Percentiles rank a stretch among this genome's conserved stretches.
These are phyloP conservation scores for Apotomis turbidana DNA, from an alignment of 2,888 invertebrate species.

Conservation along the genomic window DNA sequence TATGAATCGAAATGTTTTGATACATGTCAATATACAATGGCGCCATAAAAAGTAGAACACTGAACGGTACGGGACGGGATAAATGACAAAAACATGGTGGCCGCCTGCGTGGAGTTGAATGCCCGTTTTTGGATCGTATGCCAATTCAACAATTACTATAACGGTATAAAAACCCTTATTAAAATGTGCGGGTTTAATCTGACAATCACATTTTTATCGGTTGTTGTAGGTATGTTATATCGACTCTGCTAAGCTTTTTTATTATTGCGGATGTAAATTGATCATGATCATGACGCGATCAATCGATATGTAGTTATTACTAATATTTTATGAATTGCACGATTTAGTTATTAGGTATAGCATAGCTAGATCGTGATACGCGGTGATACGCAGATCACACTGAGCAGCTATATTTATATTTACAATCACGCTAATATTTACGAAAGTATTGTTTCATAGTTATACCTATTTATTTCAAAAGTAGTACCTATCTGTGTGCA, in stretches of 20 bases:
- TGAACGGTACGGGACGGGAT: conserved; percentile 40
- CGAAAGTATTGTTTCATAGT: too few relatives aligned
- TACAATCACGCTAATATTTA: too few relatives aligned
- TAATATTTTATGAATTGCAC: conserved; percentile 10
- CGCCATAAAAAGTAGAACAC: conserved; percentile 59
- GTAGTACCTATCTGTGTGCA: too few relatives aligned
- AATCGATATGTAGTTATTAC: neutral
- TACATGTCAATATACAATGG: conserved; percentile 51
- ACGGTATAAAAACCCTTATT: conserved; percentile 19
- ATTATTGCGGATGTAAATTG: conserved; percentile 2
- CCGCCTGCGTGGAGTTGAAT: conserved; percentile 64
- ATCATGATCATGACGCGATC: neutral
- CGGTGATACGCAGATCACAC: too few relatives aligned
- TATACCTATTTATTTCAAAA: too few relatives aligned
- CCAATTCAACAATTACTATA: conserved; percentile 31
- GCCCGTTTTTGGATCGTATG: conserved; percentile 54
- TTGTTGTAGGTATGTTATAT: too few relatives aligned
- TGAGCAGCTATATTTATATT: too few relatives aligned
- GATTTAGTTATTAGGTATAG: neutral
- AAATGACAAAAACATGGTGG: conserved; percentile 57
- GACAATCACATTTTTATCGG: neutral
- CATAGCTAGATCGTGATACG: too few relatives aligned
- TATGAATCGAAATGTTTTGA: conserved; percentile 41
- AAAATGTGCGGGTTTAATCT: neutral
- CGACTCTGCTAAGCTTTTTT: neutral